These are phyloP conservation scores for Drosophila setifemur DNA, from an alignment of 1,140 invertebrate species.

Conservation along the genomic window DNA sequence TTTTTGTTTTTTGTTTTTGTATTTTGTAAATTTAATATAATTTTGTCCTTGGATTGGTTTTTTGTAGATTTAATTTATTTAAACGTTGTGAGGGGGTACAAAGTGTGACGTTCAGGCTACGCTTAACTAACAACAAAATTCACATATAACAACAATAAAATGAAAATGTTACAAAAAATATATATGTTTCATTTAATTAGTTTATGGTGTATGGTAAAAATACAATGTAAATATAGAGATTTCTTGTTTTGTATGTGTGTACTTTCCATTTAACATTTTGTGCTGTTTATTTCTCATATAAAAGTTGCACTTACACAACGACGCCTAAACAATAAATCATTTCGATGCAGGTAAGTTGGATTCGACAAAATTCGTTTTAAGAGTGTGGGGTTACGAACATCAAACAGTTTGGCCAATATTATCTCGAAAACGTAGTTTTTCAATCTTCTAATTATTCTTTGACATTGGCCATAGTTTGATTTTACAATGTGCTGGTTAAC, in stretches of 20 bases:
- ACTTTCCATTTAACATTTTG: constrained; percentile 44
- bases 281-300: constrained; percentile 25
- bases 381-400: constrained; percentile 7
- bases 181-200: constrained; percentile 26
- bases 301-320: constrained; percentile 40
- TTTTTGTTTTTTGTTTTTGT: constrained; percentile 16
- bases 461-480: neutral
- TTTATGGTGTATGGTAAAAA: constrained; percentile 40
- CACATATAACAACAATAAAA: constrained; percentile 74
- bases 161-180: constrained; percentile 67
- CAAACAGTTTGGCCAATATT: constrained; percentile 1
- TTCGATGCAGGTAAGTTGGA: constrained; percentile 38
- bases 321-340: constrained; percentile 21
- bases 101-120: constrained; percentile 70
- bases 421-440: neutral
- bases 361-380: constrained; percentile 39
- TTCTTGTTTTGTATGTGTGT: constrained; percentile 24
- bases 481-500: too few relatives aligned
- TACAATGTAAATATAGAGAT: constrained; percentile 53
- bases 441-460: neutral
- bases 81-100: constrained; percentile 67
- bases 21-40: constrained; percentile 65
- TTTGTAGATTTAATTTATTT: constrained; percentile 72
- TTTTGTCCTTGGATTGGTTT: constrained; percentile 65
- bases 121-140: constrained; percentile 76